phyloP scores from a whole-genome alignment of 2,888 invertebrate species.

The Drosophila prostipennis region DNA sequence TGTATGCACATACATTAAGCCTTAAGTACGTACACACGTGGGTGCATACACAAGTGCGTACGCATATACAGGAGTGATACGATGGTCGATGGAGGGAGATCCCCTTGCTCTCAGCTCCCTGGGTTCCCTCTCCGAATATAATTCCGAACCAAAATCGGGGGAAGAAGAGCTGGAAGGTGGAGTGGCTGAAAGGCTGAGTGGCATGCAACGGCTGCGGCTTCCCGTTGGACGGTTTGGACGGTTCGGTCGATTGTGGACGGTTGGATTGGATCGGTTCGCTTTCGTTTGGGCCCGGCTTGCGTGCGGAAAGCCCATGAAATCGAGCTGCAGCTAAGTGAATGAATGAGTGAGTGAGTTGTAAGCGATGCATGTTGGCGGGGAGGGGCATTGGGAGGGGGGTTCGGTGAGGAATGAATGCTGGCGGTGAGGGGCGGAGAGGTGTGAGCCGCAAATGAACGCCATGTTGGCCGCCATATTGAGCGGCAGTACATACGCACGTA shows the following conservation, averaged over 20 bases:
- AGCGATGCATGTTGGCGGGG: conserved; percentile 26
- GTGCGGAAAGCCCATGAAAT: conserved; percentile 75
- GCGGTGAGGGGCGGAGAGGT: conserved; percentile 26
- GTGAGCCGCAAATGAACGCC: conserved; percentile 71
- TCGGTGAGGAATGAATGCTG: neutral
- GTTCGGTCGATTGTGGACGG: conserved; percentile 3
- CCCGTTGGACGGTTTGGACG: conserved; percentile 51
- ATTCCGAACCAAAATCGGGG: conserved; percentile 29
- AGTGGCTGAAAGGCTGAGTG: conserved; percentile 13
- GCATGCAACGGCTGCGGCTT: conserved; percentile 63
- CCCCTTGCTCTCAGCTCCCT: conserved; percentile 19
- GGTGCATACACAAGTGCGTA: conserved; percentile 35
- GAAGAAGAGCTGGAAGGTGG: neutral
- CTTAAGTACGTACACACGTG: conserved; percentile 33
- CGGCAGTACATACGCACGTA: conserved; percentile 45
- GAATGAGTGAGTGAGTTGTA: conserved; percentile 51
- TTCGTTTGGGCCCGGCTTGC: conserved; percentile 56
- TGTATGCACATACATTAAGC: conserved; percentile 30
- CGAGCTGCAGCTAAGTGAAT: conserved; percentile 62
- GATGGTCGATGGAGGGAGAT: conserved; percentile 1
- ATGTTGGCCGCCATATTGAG: conserved; percentile 81
- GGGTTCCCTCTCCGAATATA: conserved; percentile 12
- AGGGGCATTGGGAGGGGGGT: conserved; percentile 8
- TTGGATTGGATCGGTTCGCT: conserved; percentile 9
- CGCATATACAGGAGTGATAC: conserved; percentile 38